These are phyloP conservation scores for Willowsia nigromaculata DNA, from an alignment of 2,888 invertebrate genomes.

Conservation along the genomic window DNA sequence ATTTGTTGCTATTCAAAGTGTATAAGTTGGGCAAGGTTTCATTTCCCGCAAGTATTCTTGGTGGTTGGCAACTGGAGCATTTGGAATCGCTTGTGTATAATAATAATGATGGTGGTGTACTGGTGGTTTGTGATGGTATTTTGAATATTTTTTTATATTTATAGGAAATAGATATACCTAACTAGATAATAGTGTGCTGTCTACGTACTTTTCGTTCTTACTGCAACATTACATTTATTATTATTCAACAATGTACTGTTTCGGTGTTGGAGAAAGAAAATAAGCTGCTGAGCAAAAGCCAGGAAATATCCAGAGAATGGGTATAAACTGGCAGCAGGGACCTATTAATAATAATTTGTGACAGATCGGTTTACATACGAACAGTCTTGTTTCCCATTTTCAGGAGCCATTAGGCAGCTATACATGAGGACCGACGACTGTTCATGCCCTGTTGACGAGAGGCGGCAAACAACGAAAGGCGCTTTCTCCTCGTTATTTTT, in stretches of 20 bases:
- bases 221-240: background rate
- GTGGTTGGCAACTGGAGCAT: slow-evolving; percentile 54
- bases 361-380: slow-evolving; percentile 69
- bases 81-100: slow-evolving; percentile 54
- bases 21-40: background rate
- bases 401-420: slow-evolving; percentile 56
- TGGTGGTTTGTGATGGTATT: background rate
- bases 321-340: slow-evolving; percentile 67
- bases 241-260: slow-evolving; percentile 5
- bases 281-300: slow-evolving; percentile 34
- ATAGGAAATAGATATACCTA: background rate
- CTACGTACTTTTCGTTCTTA: too few relatives aligned
- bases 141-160: background rate
- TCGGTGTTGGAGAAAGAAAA: slow-evolving; percentile 15
- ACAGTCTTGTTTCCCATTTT: slow-evolving; percentile 60
- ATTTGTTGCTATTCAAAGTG: slow-evolving; percentile 30
- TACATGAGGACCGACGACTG: background rate
- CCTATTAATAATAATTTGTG: slow-evolving; percentile 70
- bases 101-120: slow-evolving; percentile 19
- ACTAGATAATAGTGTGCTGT: too few relatives aligned
- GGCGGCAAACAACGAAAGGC: background rate
- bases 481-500: background rate
- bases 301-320: slow-evolving; percentile 49
- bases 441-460: background rate
- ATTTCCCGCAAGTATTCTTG: slow-evolving; percentile 65